Evolutionary conservation across 2,888 invertebrate genomes (phyloP).

Genomic region (Trypoxylon attenuatum): DNA sequence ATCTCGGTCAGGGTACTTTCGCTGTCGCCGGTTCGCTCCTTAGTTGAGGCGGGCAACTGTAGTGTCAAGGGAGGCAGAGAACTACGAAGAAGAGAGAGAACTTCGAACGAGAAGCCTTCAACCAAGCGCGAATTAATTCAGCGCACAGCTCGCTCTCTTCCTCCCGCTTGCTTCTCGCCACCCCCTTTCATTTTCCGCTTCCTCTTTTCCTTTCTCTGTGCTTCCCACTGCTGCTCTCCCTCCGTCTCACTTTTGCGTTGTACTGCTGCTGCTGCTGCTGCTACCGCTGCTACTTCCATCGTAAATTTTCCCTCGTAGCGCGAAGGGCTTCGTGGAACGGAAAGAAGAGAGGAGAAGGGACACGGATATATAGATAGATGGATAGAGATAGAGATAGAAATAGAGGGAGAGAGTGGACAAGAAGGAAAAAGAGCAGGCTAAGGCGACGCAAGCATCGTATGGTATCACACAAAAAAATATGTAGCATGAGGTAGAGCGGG

Average conservation of each 20-base stretch:
- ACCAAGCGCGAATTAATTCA: conserved; percentile 72
- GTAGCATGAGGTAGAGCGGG: no score
- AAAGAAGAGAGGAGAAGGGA: conserved; percentile 26
- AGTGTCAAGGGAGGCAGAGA: conserved; percentile 31
- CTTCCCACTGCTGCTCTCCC: conserved; percentile 1
- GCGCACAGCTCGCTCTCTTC: conserved; percentile 56
- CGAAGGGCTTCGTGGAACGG: conserved; percentile 51
- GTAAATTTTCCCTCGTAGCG: conserved; percentile 57
- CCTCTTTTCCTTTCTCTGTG: neutral
- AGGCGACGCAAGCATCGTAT: no score
- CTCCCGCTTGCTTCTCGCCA: conserved; percentile 9
- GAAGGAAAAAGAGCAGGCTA: no score
- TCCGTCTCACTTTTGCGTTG: conserved; percentile 15
- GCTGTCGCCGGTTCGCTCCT: conserved; percentile 18
- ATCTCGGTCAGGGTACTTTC: conserved; percentile 54
- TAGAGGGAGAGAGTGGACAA: no score
- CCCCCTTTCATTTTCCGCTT: neutral
- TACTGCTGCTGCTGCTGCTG: conserved; percentile 7
- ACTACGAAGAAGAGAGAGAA: conserved; percentile 42
- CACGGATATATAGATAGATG: no score
- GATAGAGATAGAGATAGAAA: no score
- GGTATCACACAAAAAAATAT: no score
- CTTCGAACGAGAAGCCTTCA: conserved; percentile 63
- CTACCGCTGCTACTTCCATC: conserved; percentile 41
- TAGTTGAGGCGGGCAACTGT: conserved; percentile 22